These are phyloP conservation scores for Lordiphosa andalusiaca DNA, from an alignment of 2,888 invertebrate species.

Conservation along the genomic window DNA sequence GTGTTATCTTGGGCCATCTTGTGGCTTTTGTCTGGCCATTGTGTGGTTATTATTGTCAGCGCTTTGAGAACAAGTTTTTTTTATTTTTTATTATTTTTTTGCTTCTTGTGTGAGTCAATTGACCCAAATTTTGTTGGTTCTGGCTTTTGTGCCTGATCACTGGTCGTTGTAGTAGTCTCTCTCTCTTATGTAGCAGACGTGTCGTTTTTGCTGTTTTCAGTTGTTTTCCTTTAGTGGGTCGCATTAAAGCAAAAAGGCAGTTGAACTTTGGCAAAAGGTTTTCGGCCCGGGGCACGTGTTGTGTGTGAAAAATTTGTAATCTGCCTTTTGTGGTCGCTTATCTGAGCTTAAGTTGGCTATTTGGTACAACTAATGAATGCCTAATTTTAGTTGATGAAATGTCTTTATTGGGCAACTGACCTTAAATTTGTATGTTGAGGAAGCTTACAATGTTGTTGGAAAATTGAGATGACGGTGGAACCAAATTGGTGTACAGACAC, in stretches of 20 bases:
- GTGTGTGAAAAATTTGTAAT: conserved; percentile 10
- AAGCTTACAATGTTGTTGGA: too few species aligned
- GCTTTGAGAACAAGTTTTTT: conserved; percentile 63
- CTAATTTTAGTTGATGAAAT: conserved; percentile 8
- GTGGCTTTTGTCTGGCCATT: conserved; percentile 11
- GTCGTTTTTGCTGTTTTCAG: conserved; percentile 44
- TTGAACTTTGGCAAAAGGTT: conserved; percentile 45
- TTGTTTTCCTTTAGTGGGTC: conserved; percentile 62
- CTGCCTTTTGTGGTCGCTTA: conserved; percentile 14
- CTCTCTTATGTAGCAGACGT: conserved; percentile 32
- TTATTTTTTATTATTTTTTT: conserved; percentile 27
- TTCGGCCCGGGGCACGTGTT: conserved; percentile 12
- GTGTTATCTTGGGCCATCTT: conserved; percentile 7
- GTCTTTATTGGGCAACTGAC: conserved; percentile 8
- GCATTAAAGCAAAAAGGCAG: conserved; percentile 51
- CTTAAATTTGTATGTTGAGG: not conserved
- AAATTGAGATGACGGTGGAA: too few species aligned
- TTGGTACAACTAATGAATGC: conserved; percentile 16
- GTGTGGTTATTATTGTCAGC: conserved; percentile 68
- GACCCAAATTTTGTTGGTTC: conserved; percentile 60
- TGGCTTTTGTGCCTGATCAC: conserved; percentile 54
- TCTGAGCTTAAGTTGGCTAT: conserved; percentile 13
- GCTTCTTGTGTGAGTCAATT: conserved; percentile 63
- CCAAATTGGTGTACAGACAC: too few species aligned
- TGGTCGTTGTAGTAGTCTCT: conserved; percentile 13